phyloP scores from a whole-genome alignment of 2,888 invertebrate genomes.

The Dryocosmus kuriphilus region DNA sequence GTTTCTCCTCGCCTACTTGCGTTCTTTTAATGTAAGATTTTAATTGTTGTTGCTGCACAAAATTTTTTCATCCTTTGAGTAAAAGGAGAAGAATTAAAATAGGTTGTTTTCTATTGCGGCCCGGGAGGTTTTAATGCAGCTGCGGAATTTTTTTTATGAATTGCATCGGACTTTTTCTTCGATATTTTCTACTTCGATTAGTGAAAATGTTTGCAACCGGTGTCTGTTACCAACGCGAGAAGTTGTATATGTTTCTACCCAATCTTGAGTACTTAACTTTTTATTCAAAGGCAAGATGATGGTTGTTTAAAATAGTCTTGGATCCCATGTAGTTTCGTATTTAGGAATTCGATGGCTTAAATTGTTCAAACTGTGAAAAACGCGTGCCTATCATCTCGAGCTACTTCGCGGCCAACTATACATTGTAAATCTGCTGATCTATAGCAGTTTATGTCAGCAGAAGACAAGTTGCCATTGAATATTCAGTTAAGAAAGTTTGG shows the following conservation, averaged over 20 bases:
- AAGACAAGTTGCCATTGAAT: slow-evolving; percentile 46
- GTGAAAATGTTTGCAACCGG: slow-evolving; percentile 45
- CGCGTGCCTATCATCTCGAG: slow-evolving; percentile 50
- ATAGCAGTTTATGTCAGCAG: slow-evolving; percentile 49
- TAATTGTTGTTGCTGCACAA: slow-evolving; percentile 16
- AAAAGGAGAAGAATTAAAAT: slow-evolving; percentile 44
- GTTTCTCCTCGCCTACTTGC: too few relatives aligned
- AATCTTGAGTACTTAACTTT: slow-evolving; percentile 19
- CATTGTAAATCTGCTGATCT: slow-evolving; percentile 52
- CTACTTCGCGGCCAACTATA: slow-evolving; percentile 50
- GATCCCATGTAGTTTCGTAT: slow-evolving; percentile 65
- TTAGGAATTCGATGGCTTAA: slow-evolving; percentile 54
- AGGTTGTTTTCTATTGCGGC: slow-evolving; percentile 43
- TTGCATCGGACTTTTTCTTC: neutral
- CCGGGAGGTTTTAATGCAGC: slow-evolving; percentile 48
- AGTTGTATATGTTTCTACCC: slow-evolving; percentile 22
- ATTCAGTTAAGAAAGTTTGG: slow-evolving; percentile 41
- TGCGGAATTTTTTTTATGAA: slow-evolving; percentile 46
- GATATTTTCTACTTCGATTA: slow-evolving; percentile 36
- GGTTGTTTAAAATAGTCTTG: slow-evolving; percentile 43
- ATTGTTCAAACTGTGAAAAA: slow-evolving; percentile 59
- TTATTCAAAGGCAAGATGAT: slow-evolving; percentile 19
- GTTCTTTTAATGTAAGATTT: neutral
- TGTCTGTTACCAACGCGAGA: slow-evolving; percentile 41
- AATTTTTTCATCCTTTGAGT: slow-evolving; percentile 30